Percentiles rank a stretch among this genome's conserved stretches.
Evolutionary conservation across 2,113 vertebrate species (phyloP).

Genomic region (Antennarius striatus): DNA sequence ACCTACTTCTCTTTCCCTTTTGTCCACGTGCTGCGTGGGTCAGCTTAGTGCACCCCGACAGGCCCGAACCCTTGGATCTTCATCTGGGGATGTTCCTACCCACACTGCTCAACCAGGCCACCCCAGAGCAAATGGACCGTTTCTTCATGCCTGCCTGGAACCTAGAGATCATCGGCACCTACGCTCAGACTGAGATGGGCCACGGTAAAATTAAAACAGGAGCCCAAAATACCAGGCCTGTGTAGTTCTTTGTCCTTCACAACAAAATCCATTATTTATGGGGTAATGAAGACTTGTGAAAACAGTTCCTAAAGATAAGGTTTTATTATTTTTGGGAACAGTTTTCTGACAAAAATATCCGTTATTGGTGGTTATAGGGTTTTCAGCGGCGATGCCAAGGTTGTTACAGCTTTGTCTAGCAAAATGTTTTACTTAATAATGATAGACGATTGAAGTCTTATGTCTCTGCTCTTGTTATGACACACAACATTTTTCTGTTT

Average conservation of each 20-base stretch:
- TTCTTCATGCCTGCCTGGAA: slow-evolving; percentile 99
- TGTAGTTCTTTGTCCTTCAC: not conserved
- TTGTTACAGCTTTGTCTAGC: no score
- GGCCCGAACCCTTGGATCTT: slow-evolving; percentile 92
- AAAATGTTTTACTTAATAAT: no score
- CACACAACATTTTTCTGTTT: no score
- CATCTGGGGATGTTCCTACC: slow-evolving; percentile 99
- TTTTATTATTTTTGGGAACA: no score
- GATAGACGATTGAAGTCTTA: no score
- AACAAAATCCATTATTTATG: no score
- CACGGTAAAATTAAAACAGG: slow-evolving; percentile 86
- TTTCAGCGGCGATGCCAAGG: no score
- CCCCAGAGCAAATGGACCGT: slow-evolving; percentile 91
- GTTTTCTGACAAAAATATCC: no score
- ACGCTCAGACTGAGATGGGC: slow-evolving; percentile 99
- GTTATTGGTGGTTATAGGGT: no score
- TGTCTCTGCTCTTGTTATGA: no score
- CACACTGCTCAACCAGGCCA: slow-evolving; percentile 96
- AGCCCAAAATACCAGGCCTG: not conserved
- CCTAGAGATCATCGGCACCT: slow-evolving; percentile 98
- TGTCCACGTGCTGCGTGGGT: slow-evolving; percentile 48
- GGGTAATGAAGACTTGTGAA: no score
- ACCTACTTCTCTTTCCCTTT: slow-evolving; percentile 24
- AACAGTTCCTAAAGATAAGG: no score
- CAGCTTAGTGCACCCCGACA: slow-evolving; percentile 89